Conservation (phyloP, 2,888 invertebrate species). For the Cistogaster globosa region DNA sequence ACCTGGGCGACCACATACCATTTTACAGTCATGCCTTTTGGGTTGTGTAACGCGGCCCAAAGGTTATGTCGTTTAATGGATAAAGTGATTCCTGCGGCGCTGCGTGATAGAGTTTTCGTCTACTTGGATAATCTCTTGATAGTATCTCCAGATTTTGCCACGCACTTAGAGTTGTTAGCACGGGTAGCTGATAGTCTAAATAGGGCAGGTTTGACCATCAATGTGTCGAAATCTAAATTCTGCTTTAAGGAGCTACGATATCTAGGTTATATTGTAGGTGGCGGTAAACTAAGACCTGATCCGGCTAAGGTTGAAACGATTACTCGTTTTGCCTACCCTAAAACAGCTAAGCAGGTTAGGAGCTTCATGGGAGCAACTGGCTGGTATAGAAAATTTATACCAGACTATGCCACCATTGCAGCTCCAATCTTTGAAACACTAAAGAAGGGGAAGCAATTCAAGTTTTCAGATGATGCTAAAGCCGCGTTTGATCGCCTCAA, state of each 20-base stretch:
- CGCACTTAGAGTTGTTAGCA: too few relatives aligned
- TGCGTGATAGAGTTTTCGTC: too few relatives aligned
- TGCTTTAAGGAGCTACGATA: background rate
- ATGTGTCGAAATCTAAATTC: too few relatives aligned
- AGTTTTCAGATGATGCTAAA: conserved; percentile 4
- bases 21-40: background rate
- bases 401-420: background rate
- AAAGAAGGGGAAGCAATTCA: background rate
- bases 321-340: background rate
- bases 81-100: too few relatives aligned
- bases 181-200: too few relatives aligned
- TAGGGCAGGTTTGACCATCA: too few relatives aligned
- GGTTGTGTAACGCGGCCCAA: too few relatives aligned
- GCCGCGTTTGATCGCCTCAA: conserved; percentile 14
- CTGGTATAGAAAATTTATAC: background rate
- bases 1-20: conserved; percentile 14
- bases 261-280: conserved; percentile 29
- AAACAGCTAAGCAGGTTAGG: background rate
- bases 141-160: too few relatives aligned
- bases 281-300: conserved; percentile 13
- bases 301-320: conserved; percentile 8
- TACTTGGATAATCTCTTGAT: too few relatives aligned
- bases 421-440: background rate
- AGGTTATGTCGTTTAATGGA: too few relatives aligned
- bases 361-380: background rate